These are phyloP conservation scores for Macrochelys suwanniensis DNA, from an alignment of 2,797 vertebrate species.

Conservation along the genomic window DNA sequence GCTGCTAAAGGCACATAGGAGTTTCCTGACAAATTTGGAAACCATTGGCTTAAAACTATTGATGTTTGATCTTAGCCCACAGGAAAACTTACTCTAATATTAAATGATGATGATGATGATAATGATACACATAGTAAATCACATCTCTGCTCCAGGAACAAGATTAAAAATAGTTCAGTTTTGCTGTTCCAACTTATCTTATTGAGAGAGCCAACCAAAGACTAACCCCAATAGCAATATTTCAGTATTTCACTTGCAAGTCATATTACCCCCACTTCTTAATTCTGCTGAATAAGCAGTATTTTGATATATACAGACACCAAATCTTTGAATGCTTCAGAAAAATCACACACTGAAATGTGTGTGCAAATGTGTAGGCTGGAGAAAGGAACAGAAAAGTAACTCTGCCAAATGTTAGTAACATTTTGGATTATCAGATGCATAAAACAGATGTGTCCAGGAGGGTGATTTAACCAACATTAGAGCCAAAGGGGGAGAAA, in stretches of 20 bases:
- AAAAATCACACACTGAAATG: background rate
- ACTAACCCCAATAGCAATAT: conserved; percentile 12
- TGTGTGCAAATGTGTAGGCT: fast-evolving
- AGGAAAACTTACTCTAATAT: background rate
- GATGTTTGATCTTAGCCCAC: background rate
- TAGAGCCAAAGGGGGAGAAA: background rate
- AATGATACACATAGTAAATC: fast-evolving
- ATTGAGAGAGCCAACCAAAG: background rate
- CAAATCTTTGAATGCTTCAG: background rate
- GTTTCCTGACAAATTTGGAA: background rate
- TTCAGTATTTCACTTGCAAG: conserved; percentile 30
- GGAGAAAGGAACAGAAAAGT: background rate
- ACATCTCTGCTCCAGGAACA: conserved; percentile 6
- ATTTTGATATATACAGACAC: conserved; percentile 11
- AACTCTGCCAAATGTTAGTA: background rate
- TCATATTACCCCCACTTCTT: background rate
- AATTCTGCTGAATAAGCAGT: conserved; percentile 9
- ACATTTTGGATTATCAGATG: background rate
- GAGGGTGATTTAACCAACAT: background rate
- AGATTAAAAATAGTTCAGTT: background rate
- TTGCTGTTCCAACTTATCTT: background rate
- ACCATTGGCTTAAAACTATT: background rate
- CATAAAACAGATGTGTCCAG: background rate
- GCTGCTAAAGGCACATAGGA: background rate
- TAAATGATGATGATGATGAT: background rate